A percentile compares a stretch with the other conserved stretches of the same genome.
Evolutionary conservation across 92 coral and sea anemone species (phyloP).

Genomic region (Heteractis magnifica): DNA sequence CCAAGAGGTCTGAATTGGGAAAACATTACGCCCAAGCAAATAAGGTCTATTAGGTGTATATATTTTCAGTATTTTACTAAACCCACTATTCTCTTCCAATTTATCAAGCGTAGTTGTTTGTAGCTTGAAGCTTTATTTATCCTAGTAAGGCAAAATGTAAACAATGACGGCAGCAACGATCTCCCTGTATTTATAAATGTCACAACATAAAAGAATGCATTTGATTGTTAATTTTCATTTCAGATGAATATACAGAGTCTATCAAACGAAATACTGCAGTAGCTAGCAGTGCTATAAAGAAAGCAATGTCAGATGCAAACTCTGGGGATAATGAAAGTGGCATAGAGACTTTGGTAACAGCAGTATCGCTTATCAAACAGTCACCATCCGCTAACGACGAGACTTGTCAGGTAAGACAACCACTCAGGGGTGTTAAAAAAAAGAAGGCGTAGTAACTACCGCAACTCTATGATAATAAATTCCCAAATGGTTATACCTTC

Average conservation of each 20-base stretch:
- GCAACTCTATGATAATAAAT: background rate
- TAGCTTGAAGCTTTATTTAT: no score
- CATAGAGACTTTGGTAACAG: conserved; percentile 91
- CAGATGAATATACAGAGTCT: conserved; percentile 77
- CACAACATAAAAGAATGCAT: no score
- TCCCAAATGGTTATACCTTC: no score
- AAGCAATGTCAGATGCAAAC: conserved; percentile 94
- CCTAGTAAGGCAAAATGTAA: background rate
- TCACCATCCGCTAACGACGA: conserved; percentile 95
- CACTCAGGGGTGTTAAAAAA: background rate
- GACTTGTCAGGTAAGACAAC: conserved; percentile 67
- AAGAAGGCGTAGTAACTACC: background rate
- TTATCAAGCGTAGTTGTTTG: no score
- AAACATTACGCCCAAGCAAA: no score
- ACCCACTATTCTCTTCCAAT: no score
- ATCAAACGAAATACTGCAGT: conserved; percentile 87
- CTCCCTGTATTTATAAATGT: no score
- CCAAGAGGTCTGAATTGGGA: no score
- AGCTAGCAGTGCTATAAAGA: conserved; percentile 91
- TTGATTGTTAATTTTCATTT: conserved; percentile 13
- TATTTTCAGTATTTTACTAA: no score
- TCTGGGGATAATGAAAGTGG: conserved; percentile 96
- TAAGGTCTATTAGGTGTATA: no score
- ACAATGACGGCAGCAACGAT: no score
- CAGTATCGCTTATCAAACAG: conserved; percentile 92